phyloP scores from a whole-genome alignment of 2,797 vertebrate species.

The Siniperca scherzeri region DNA sequence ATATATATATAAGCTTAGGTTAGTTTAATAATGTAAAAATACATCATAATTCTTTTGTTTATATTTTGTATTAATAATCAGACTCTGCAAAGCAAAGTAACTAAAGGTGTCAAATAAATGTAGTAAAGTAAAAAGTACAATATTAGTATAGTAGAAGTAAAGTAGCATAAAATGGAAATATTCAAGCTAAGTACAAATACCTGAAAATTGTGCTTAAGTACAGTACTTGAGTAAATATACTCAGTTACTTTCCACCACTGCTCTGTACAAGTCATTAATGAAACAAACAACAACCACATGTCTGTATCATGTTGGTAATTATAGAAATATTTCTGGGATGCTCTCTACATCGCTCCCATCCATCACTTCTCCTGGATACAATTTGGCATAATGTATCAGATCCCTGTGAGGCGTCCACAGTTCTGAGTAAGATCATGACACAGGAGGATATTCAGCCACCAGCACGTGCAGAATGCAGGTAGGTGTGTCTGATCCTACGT shows the following conservation, averaged over 20 bases:
- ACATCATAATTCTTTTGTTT: neutral
- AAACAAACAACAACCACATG: slow-evolving; percentile 16
- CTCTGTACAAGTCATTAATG: neutral
- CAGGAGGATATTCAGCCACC: slow-evolving; percentile 27
- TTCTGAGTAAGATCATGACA: slow-evolving; percentile 62
- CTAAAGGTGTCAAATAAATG: neutral
- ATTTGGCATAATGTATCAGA: slow-evolving; percentile 51
- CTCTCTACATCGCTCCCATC: slow-evolving; percentile 55
- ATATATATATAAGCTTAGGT: too few relatives aligned
- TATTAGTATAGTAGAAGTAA: neutral
- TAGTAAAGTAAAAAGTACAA: neutral
- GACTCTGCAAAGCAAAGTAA: neutral
- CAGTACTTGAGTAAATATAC: neutral
- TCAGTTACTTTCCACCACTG: neutral
- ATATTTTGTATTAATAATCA: neutral
- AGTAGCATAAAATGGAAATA: neutral
- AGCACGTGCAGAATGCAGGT: slow-evolving; percentile 59
- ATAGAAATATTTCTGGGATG: slow-evolving; percentile 63
- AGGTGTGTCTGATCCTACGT: slow-evolving; percentile 44
- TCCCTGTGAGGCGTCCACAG: slow-evolving; percentile 43
- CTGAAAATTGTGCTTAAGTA: neutral
- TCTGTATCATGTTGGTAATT: slow-evolving; percentile 41
- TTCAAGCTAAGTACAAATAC: neutral
- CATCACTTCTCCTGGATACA: slow-evolving; percentile 29
- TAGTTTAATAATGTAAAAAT: neutral